Base-by-base conservation (phyloP, 2,113 vertebrate species). In the Campylomormyrus tamandua region DNA sequence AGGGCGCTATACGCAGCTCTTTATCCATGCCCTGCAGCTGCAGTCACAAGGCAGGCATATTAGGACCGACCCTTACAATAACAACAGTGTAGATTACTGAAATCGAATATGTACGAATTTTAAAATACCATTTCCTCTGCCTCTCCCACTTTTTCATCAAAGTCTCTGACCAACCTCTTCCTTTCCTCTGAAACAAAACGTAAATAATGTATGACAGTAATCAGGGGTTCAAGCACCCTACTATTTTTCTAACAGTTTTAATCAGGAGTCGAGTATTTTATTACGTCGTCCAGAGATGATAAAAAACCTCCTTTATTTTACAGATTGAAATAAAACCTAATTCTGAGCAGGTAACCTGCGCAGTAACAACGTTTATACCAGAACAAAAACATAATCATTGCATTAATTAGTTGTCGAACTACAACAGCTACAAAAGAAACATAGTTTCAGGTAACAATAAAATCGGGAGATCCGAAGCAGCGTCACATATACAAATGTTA, bases 11-110 rank as follows among this genome's bases (percentile, higher is more conserved):
- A 3, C 96, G 96, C 91, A 99, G 92, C 91, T 99, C 98, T 77
- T 97, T 96, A 80, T 99, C 98, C 98, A 99, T 99, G 62, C 97
- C 98, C 91, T 95, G 95, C 85, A 99, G 93, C 98, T 99, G 91
- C 17, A 90, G 88, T 88, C 11, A 70, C 11, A 35, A 56, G 2
- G 9, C 35, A 31, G 35, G 2, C 31, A 19, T 27, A 46, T 49
- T 10, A 83, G 5, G 24, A 46, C 39, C 42, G 62, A 27, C 83
- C 6, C 83, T 84, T n/a, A 27, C 84, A 13, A 46, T n/a, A n/a
- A 48, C 6, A 53, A 66, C 19, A 70, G n/a, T 13, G 27, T 31
- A 13, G n/a, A 31, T 11, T 27, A 70, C 62, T 31, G 62, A 83
- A 70, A 58, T 35, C 45, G 10, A 58, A 42, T 3, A 46, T 31